Percentiles rank a stretch among this genome's conserved stretches.
Evolutionary conservation across 35 echinoderm and acorn worm genomes (phyloP).

Genomic region (Amphiura filiformis): DNA sequence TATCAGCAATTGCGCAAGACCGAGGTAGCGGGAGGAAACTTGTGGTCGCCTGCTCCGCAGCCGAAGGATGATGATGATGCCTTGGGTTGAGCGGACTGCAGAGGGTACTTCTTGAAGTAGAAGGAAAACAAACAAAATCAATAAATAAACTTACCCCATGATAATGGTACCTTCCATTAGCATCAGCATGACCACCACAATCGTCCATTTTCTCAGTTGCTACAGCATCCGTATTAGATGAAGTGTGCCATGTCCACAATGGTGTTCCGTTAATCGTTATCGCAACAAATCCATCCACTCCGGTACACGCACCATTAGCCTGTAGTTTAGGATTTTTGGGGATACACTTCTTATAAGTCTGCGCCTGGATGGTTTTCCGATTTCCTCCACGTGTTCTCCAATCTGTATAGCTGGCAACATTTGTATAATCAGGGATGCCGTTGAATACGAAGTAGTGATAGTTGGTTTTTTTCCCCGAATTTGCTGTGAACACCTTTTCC

Average conservation of each 20-base stretch:
- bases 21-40: no score
- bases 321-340: neutral
- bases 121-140: no score
- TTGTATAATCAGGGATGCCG: neutral
- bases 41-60: no score
- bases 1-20: no score
- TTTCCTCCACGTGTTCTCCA: neutral
- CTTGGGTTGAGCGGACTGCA: no score
- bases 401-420: neutral
- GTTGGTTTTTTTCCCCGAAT: no score
- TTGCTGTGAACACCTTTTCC: no score
- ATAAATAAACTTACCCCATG: neutral
- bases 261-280: neutral
- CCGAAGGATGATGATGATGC: no score
- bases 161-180: neutral
- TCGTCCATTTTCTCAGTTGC: neutral
- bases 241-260: neutral
- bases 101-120: no score
- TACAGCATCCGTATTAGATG: neutral
- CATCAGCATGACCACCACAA: neutral
- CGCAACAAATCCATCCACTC: neutral
- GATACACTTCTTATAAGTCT: neutral
- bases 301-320: neutral
- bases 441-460: neutral
- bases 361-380: neutral